These are phyloP conservation scores for Anthopleura xanthogrammica DNA, from an alignment of 92 coral and sea anemone species.

Conservation along the genomic window DNA sequence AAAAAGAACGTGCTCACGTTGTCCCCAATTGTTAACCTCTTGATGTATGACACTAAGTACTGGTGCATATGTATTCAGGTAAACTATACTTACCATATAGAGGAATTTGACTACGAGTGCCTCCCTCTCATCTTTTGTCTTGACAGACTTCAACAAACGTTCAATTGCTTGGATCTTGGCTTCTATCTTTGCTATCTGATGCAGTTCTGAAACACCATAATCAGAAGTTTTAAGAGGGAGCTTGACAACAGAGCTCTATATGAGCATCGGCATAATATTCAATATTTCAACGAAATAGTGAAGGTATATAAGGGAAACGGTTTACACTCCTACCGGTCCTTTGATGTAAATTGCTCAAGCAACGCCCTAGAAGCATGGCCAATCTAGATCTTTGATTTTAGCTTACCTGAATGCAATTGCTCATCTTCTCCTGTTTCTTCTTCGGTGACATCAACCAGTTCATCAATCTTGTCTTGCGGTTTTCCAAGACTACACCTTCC, in stretches of 20 bases:
- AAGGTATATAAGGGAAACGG: no score
- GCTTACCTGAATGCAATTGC: neutral
- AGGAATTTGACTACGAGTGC: slow-evolving; percentile 31
- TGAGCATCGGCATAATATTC: no score
- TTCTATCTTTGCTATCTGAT: slow-evolving; percentile 18
- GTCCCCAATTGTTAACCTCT: no score
- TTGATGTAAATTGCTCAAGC: no score
- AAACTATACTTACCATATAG: slow-evolving; percentile 29
- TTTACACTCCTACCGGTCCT: no score
- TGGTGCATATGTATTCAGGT: neutral
- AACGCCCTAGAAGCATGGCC: no score
- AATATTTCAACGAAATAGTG: no score
- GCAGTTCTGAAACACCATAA: slow-evolving; percentile 15
- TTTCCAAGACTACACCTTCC: slow-evolving; percentile 14
- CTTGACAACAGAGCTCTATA: no score
- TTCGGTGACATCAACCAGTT: slow-evolving; percentile 13
- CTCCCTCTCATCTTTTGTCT: slow-evolving; percentile 23
- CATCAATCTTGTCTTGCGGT: slow-evolving; percentile 16
- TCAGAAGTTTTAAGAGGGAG: neutral
- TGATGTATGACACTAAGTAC: neutral
- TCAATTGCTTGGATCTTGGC: slow-evolving; percentile 36
- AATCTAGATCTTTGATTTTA: neutral
- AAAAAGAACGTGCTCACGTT: no score
- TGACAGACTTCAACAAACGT: slow-evolving; percentile 26
- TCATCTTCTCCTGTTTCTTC: slow-evolving; percentile 13